Base-by-base conservation (phyloP, 2,113 vertebrate genomes). In the Poeciliopsis occidentalis region DNA sequence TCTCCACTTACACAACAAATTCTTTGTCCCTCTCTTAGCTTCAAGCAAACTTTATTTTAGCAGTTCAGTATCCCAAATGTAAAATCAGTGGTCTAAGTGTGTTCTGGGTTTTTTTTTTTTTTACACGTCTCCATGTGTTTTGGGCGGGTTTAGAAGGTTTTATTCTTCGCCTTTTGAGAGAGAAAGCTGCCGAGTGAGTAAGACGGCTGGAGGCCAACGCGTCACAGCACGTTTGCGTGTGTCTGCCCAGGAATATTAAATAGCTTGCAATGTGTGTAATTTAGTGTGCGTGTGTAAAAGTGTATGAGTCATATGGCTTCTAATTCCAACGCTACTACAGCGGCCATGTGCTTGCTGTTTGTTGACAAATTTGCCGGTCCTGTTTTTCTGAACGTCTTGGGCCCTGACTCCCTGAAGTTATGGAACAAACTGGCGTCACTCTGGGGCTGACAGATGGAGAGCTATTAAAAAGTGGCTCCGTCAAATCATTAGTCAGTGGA, bases 111-210 rank as follows among this genome's bases (percentile, higher is more conserved):
- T 29, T 29, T 29, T 29, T 29, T 29, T 29, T 74, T 64, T 63
- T 73, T 70, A 67, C 69, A 63, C 27, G 24, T 76, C 61, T 89
- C 63, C 71, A 15, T 69, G 78, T 85, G 84, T 85, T 63, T 81
- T 68, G 79, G 78, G 69, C 60, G 24, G 73, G 62, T 85, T 88
- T 85, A 11, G 67, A 85, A 64, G 57, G 78, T 75, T 86, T 37
- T 82, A 31, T 63, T 76, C 75, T n/a, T 73, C 31, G 78, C 84
- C 27, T 82, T 78, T 83, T 92, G 89, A 88, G 89, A 90, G 78
- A 78, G 75, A 92, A 92, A 93, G 91, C 76, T 69, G 88, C 84
- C 77, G 69, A 88, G 85, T 71, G 88, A 90, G 91, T 84, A 73
- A 91, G 86, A 75, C 78, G 69, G 82, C 44, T 27, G 87, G 73